Conservation (phyloP, 92 coral and sea anemone genomes). For the Chrysogorgia sp. region DNA sequence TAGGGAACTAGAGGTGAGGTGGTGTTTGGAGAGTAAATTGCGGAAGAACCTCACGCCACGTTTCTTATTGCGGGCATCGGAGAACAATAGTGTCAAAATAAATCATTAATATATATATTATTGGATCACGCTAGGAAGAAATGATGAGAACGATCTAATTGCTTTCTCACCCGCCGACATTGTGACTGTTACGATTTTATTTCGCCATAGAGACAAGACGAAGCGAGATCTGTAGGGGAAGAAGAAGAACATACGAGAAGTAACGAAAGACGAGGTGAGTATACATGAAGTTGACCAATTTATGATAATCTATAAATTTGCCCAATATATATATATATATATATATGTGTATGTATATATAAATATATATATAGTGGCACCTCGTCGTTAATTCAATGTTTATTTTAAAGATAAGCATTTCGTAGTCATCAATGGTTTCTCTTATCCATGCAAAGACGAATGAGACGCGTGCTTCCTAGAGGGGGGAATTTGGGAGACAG, state of each 20-base stretch:
- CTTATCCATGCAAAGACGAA: background rate
- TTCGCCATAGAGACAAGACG: background rate
- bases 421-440: background rate
- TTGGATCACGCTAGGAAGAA: slow-evolving; percentile 15
- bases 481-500: background rate
- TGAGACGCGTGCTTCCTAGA: slow-evolving; percentile 16
- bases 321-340: background rate
- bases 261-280: background rate
- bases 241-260: background rate
- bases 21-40: slow-evolving; percentile 44
- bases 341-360: too few species aligned
- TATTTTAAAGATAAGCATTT: slow-evolving; percentile 33
- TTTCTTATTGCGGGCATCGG: slow-evolving; percentile 30
- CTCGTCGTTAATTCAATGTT: slow-evolving; percentile 38
- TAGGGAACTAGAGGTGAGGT: background rate
- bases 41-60: slow-evolving; percentile 43
- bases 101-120: slow-evolving; percentile 49
- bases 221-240: too few species aligned
- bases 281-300: slow-evolving; percentile 11
- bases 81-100: slow-evolving; percentile 43
- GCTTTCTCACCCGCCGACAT: slow-evolving; percentile 21
- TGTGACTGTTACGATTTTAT: slow-evolving; percentile 21
- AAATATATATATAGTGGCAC: slow-evolving; percentile 8
- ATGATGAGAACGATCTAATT: slow-evolving; percentile 21
- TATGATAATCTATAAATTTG: slow-evolving; percentile 17